A percentile compares a stretch with the other conserved stretches of the same genome.
phyloP scores from a whole-genome alignment of 2,797 vertebrate species.

The Hephaestus fuliginosus region DNA sequence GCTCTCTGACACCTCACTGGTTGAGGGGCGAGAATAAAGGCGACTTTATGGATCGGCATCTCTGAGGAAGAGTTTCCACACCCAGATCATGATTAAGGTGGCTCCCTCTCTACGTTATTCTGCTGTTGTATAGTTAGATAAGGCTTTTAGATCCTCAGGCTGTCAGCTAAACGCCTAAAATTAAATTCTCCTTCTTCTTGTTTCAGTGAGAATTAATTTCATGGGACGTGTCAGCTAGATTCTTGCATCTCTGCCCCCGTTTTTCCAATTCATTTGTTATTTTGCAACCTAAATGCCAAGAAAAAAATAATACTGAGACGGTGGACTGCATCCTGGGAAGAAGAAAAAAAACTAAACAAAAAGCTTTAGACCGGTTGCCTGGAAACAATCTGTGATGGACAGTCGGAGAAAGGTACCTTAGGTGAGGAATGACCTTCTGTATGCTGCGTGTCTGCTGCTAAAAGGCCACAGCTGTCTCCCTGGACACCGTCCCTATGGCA shows the following conservation, averaged over 20 bases:
- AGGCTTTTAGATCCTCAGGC: neutral
- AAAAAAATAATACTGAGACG: slow-evolving; percentile 10
- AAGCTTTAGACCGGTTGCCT: slow-evolving; percentile 70
- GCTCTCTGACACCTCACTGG: neutral
- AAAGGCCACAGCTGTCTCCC: slow-evolving; percentile 82
- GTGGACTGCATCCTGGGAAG: slow-evolving; percentile 24
- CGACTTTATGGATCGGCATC: neutral
- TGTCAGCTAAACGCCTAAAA: neutral
- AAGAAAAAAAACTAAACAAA: slow-evolving; percentile 17
- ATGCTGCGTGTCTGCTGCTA: slow-evolving; percentile 70
- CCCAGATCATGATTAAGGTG: neutral
- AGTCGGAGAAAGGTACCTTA: slow-evolving; percentile 72
- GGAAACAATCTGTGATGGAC: slow-evolving; percentile 81
- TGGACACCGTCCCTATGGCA: slow-evolving; percentile 79
- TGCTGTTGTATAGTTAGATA: neutral
- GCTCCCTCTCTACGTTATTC: neutral
- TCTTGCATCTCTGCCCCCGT: neutral
- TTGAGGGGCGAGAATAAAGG: neutral
- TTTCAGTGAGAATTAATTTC: neutral
- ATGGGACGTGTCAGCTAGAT: neutral
- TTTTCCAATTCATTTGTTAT: slow-evolving; percentile 9
- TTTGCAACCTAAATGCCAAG: slow-evolving; percentile 28
- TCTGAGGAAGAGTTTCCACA: neutral
- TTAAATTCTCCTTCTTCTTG: neutral
- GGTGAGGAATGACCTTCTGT: slow-evolving; percentile 85